Base-by-base conservation (phyloP, 2,113 vertebrate species). In the Aleadryas rufinucha region DNA sequence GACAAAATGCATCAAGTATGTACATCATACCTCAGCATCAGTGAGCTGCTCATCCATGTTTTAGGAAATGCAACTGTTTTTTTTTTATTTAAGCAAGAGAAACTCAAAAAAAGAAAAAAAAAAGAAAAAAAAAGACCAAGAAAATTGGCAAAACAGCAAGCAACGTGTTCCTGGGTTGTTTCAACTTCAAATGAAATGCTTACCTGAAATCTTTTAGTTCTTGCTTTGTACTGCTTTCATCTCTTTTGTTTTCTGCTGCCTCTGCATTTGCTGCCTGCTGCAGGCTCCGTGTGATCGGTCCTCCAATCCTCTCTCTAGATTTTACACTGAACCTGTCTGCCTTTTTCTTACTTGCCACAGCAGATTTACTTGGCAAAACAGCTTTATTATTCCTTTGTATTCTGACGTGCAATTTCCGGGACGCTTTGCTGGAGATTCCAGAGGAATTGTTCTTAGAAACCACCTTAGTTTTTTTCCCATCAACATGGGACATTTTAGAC, bases 151-250 rank as follows among this genome's bases (percentile, higher is more conserved):
- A 93, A 89, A 26, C 81, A 63, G 53, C 81, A 86, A 61, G 77
- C 41, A 89, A 52, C 0, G 4, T 63, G 81, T 71, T 90, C 93
- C 87, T 92, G 44, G 24, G 80, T 76, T 72, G 92, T 76, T 86
- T 90, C 94, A 87, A 91, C 93, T 91, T 88, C 88, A 95, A 95
- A 87, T 77, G 8, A 95, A 79, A 75, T 16, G 93, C 97, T 97
- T 97, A 98, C 98, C 98, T 98, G 94, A 98, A 97, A 94, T 99
- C 98, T 97, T 98, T 99, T 75, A 98, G 95, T 77, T 99, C 99
- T 93, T 98, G 98, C 96, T 90, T 97, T 78, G 98, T 76, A 80
- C 97, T 94, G 77, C 98, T 96, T 42, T 99, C 99, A 91, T 98
- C 96, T 97, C 97, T 97, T 91, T 98, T 99, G 94, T 20, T 97